Base-by-base conservation (phyloP, 2,113 vertebrate genomes). In the Leptocoma aspasia region DNA sequence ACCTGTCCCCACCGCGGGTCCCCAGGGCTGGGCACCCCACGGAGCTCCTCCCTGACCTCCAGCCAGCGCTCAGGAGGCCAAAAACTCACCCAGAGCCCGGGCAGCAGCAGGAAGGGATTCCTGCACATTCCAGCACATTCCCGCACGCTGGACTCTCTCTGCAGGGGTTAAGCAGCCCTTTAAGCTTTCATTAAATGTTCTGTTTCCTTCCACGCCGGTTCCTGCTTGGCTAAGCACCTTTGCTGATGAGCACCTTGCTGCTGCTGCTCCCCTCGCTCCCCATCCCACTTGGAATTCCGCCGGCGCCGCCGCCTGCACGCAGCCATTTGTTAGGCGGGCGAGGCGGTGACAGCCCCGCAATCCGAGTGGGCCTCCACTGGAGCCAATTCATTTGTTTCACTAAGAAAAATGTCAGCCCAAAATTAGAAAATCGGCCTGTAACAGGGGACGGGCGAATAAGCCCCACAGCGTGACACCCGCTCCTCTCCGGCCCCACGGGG, bases 261-360 rank as follows among this genome's bases (percentile, higher is more conserved):
- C 52, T 57, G 90, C 59, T 1, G 60, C 60, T 80, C 57, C 57
- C 19, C 41, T 7, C 6, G 50, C 26, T 87, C 76, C 61, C 24
- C 69, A 13, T 31, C 53, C 30, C 98, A 97, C 97, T 98, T 98
- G 98, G 98, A 98, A 99, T 98, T 98, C 98, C 65, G 95, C 59
- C 76, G 65, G 65, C 95, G 95, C 82, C 49, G 95, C 97, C 61
- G 96, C 94, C 98, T 97, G 96, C 72, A 3, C 97, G 97, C 98
- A 97, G 98, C 98, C 98, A 98, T 99, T 99, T 98, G 98, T 99
- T 98, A 98, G 97, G 96, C 64, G 88, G 83, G 59, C 69, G 95
- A 96, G 97, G 97, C 86, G 92, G 94, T 99, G 99, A 99, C 98
- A 99, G 98, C 98, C 89, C 94, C 98, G 98, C 98, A 98, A 98